Conservation (phyloP, 2,888 invertebrate species). For the Drosophila lutescens region DNA sequence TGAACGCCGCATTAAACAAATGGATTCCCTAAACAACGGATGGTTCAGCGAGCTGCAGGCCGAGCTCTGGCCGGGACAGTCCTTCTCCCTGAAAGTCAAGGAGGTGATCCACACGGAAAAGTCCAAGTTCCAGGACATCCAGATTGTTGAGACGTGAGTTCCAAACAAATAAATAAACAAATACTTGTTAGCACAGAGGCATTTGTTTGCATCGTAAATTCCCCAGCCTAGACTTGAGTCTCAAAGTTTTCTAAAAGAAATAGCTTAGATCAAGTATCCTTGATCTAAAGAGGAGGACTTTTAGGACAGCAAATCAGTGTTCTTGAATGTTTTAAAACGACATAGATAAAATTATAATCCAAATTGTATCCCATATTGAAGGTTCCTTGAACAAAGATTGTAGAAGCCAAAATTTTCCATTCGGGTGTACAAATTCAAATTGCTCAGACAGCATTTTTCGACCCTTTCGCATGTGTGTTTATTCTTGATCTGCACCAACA, state of each 20-base stretch:
- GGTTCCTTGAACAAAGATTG: constrained; percentile 2
- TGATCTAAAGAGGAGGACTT: too few relatives aligned
- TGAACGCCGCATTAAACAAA: constrained; percentile 17
- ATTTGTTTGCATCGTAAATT: constrained; percentile 25
- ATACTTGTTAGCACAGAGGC: not conserved
- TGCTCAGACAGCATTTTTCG: not conserved
- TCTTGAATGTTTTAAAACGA: not conserved
- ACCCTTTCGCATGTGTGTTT: constrained; percentile 10
- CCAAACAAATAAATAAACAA: constrained; percentile 5
- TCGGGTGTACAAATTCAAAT: not conserved
- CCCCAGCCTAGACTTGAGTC: not conserved
- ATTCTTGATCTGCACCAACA: constrained; percentile 21
- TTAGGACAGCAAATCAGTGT: not conserved
- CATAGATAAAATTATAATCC: not conserved
- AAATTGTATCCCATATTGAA: not conserved
- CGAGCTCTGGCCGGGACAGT: constrained; percentile 95
- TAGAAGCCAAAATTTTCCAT: constrained; percentile 1
- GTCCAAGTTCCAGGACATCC: constrained; percentile 93
- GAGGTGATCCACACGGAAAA: constrained; percentile 91
- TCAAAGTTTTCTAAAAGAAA: not conserved
- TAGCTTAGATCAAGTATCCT: too few relatives aligned
- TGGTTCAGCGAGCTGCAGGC: constrained; percentile 97
- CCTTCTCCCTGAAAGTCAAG: constrained; percentile 93
- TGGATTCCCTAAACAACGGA: constrained; percentile 90
- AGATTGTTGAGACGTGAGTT: constrained; percentile 90